Percentiles rank a stretch among this genome's conserved stretches.
Conservation (phyloP, 1,140 invertebrate species). For the Eumaeus atala region DNA sequence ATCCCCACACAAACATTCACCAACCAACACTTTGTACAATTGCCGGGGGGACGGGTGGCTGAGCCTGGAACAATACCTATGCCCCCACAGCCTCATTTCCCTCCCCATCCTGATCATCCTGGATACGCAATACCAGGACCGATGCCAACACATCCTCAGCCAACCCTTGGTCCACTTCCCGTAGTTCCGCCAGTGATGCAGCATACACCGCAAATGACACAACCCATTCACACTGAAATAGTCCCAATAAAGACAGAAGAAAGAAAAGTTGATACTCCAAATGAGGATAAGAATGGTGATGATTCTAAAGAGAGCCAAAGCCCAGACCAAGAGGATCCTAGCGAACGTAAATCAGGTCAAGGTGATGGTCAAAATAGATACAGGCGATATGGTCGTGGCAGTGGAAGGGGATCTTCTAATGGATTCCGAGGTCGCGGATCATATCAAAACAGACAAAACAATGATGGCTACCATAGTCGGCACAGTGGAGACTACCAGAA, state of each 20-base stretch:
- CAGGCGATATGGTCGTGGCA: constrained; percentile 41
- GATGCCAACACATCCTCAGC: constrained; percentile 31
- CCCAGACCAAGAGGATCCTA: constrained; percentile 47
- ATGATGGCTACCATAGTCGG: constrained; percentile 42
- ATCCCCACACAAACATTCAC: constrained; percentile 87
- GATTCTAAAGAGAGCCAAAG: constrained; percentile 49
- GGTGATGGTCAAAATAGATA: constrained; percentile 57
- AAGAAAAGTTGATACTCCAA: constrained; percentile 27
- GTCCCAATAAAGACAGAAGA: constrained; percentile 28
- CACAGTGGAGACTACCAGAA: constrained; percentile 49
- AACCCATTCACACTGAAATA: constrained; percentile 20
- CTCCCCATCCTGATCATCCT: constrained; percentile 47
- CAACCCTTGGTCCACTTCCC: constrained; percentile 20
- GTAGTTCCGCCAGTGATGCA: constrained; percentile 25
- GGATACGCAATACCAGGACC: constrained; percentile 35
- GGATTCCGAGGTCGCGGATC: constrained; percentile 56
- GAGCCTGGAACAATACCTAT: constrained; percentile 47
- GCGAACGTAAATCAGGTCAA: constrained; percentile 50
- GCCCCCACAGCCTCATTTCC: constrained; percentile 56
- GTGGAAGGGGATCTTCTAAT: constrained; percentile 45
- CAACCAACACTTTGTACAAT: constrained; percentile 80
- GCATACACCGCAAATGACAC: constrained; percentile 20
- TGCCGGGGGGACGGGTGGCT: constrained; percentile 41
- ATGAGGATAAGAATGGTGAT: constrained; percentile 40
- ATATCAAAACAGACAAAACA: constrained; percentile 46